A percentile compares a stretch with the other conserved stretches of the same genome.
These are phyloP conservation scores for Mixornis gularis DNA, from an alignment of 2,113 vertebrate species.

Conservation along the genomic window DNA sequence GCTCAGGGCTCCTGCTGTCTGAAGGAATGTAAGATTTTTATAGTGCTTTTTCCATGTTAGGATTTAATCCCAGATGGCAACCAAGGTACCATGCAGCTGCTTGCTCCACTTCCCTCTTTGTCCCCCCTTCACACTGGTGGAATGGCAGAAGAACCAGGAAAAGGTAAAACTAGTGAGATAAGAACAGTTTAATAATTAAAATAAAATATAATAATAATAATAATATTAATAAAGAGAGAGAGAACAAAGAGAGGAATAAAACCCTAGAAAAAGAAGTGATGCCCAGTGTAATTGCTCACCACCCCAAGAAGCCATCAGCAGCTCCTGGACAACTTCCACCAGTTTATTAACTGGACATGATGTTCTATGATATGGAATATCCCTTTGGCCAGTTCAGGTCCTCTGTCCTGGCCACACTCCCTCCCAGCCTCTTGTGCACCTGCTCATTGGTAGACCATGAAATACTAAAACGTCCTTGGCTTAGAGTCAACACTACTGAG, in stretches of 20 bases:
- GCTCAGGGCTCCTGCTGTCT: neutral
- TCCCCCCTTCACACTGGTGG: neutral
- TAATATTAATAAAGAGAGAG: neutral
- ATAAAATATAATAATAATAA: neutral
- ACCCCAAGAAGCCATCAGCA: accelerated
- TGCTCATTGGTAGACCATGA: neutral
- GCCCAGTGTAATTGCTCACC: neutral
- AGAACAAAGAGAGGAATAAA: neutral
- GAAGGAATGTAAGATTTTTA: neutral
- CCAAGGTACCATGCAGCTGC: neutral
- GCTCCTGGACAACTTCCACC: neutral
- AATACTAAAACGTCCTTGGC: neutral
- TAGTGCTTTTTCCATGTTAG: neutral
- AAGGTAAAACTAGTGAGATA: neutral
- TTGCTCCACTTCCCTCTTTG: neutral
- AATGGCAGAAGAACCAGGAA: neutral
- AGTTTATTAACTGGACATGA: neutral
- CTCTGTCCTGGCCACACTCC: neutral
- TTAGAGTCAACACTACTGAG: neutral
- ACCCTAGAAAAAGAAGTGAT: neutral
- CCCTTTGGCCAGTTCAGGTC: neutral
- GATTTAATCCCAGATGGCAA: neutral
- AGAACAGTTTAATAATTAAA: neutral
- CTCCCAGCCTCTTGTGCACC: neutral
- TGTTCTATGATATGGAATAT: neutral